Conservation (phyloP, 2,113 vertebrate genomes). For the Eulemur macaco region DNA sequence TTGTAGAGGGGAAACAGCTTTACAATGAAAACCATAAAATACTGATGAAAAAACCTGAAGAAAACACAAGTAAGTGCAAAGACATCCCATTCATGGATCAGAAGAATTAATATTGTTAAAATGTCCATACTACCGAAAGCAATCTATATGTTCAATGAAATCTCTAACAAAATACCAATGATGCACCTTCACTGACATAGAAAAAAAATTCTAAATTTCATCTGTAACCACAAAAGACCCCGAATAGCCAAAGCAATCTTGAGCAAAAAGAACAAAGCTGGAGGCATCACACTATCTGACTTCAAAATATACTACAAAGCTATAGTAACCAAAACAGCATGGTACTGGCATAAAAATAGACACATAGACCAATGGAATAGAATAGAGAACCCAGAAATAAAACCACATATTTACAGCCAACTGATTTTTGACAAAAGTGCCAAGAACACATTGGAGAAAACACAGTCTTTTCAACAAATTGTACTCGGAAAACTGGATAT, state of each 20-base stretch:
- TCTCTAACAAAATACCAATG: not conserved
- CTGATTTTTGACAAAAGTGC: not conserved
- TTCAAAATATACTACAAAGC: not conserved
- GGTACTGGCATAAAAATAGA: not conserved
- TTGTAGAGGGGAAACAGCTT: not conserved
- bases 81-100: not conserved
- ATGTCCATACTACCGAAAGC: not conserved
- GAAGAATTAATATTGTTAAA: not conserved
- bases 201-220: not conserved
- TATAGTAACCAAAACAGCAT: not conserved
- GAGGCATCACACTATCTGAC: not conserved
- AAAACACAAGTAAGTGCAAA: not conserved
- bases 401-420: not conserved
- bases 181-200: not conserved
- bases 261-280: not conserved
- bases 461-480: not conserved
- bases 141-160: not conserved
- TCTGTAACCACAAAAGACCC: not conserved
- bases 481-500: not conserved
- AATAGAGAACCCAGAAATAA: not conserved
- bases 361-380: not conserved
- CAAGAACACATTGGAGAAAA: not conserved
- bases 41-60: not conserved
- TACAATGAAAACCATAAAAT: not conserved
- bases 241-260: not conserved